Conservation (phyloP, 2,797 vertebrate species). For the Psittacula echo region DNA sequence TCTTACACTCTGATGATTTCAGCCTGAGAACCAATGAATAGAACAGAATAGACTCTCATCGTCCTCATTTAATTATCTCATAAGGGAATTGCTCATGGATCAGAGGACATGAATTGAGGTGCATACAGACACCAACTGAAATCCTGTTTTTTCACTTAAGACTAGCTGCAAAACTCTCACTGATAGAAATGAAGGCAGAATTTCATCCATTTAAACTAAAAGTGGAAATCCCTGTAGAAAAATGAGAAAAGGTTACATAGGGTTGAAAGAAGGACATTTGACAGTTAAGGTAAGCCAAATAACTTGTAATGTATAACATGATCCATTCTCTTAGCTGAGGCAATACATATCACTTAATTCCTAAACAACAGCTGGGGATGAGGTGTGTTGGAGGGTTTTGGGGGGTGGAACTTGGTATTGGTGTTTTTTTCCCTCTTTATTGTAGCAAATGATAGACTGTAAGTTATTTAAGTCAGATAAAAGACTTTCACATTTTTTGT, state of each 20-base stretch:
- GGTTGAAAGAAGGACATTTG: not conserved
- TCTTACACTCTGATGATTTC: not conserved
- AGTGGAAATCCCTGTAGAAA: not conserved
- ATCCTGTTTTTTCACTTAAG: not conserved
- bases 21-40: slow-evolving; percentile 1
- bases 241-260: not conserved
- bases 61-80: not conserved
- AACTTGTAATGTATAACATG: not conserved
- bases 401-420: not conserved
- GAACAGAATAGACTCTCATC: not conserved
- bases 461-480: not conserved
- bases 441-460: not conserved
- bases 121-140: not conserved
- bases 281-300: not conserved
- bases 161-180: not conserved
- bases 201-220: not conserved
- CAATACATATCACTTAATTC: not conserved
- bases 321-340: not conserved
- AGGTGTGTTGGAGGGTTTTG: not conserved
- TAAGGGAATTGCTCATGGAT: not conserved
- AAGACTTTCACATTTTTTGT: not conserved
- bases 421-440: too few relatives aligned
- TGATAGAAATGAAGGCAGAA: not conserved
- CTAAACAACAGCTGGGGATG: not conserved
- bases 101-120: not conserved